These are phyloP conservation scores for Arvicola amphibius DNA, from an alignment of 2,797 vertebrate species.

Conservation along the genomic window DNA sequence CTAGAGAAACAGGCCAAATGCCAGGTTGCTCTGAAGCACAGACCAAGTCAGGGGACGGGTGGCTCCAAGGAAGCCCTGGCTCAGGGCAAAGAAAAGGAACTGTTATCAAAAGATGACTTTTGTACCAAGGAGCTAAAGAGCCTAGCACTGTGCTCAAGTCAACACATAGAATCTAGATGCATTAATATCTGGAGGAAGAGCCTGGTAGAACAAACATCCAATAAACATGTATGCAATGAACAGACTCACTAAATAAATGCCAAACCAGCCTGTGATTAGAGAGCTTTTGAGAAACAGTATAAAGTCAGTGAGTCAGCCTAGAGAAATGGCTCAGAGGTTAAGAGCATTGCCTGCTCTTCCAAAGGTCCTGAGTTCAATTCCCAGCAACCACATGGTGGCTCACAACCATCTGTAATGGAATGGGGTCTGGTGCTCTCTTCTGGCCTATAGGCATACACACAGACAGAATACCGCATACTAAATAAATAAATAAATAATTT, in stretches of 20 bases:
- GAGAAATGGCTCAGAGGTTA: no score
- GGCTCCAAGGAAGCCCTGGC: background rate
- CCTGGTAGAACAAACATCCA: background rate
- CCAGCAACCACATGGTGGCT: no score
- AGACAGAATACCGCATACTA: no score
- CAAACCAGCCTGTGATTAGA: background rate
- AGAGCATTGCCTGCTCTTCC: no score
- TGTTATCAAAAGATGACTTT: background rate
- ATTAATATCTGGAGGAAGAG: background rate
- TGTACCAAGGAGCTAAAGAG: background rate
- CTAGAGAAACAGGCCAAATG: background rate
- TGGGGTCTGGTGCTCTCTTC: no score
- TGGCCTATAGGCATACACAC: no score
- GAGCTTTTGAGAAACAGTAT: background rate
- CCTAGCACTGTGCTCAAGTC: background rate
- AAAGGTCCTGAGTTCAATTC: no score
- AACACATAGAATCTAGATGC: background rate
- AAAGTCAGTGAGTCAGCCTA: background rate
- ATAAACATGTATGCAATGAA: conserved; percentile 18
- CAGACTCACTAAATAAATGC: background rate
- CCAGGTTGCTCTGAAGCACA: background rate
- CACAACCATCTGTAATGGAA: no score
- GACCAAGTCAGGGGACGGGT: background rate
- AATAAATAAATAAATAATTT: no score
- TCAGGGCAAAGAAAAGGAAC: background rate